Conservation (phyloP, 2,797 vertebrate species). For the Clamator glandarius region DNA sequence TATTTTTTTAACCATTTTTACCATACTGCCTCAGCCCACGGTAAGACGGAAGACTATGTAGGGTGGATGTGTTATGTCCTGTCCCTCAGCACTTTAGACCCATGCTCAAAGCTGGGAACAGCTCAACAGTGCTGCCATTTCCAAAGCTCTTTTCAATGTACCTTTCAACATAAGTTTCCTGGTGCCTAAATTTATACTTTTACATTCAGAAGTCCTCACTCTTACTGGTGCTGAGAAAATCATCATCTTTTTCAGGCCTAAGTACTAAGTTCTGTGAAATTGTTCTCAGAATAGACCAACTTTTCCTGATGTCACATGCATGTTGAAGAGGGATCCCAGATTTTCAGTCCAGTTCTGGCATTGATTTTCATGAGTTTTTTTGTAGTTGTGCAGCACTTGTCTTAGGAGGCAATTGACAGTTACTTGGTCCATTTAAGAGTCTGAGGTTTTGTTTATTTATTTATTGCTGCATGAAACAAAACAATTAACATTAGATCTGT, state of each 20-base stretch:
- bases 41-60: not conserved
- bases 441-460: not conserved
- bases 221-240: not conserved
- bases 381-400: not conserved
- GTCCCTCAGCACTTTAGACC: not conserved
- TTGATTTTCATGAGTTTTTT: not conserved
- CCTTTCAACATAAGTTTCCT: not conserved
- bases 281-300: accelerated
- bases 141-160: not conserved
- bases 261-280: not conserved
- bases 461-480: not conserved
- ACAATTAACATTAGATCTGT: not conserved
- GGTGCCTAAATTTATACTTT: not conserved
- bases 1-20: not conserved
- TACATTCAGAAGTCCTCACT: not conserved
- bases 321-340: not conserved
- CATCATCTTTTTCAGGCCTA: not conserved
- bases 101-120: not conserved
- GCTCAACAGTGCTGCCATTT: not conserved
- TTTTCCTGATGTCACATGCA: not conserved
- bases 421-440: not conserved
- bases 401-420: not conserved
- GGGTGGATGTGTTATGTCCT: accelerated
- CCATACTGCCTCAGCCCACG: not conserved
- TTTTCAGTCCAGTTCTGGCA: not conserved